A percentile compares a stretch with the other conserved stretches of the same genome.
Conservation (phyloP, 2,888 invertebrate genomes). For the Lasioglossum lativentre region DNA sequence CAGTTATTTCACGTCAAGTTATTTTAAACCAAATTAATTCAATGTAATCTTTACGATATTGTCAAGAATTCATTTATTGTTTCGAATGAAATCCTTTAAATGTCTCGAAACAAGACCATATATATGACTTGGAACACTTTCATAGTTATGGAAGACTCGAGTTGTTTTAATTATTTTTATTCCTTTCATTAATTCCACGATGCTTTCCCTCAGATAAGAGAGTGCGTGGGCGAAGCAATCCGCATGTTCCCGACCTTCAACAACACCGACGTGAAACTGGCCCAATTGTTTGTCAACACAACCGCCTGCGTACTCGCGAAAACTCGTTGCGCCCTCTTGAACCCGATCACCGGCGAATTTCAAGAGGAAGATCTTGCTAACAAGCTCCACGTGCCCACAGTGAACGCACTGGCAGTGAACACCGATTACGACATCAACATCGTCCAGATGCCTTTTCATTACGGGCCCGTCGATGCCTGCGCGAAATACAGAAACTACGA, state of each 20-base stretch:
- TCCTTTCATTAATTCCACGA: neutral
- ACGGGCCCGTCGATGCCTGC: slow-evolving; percentile 75
- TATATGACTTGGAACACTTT: too few species aligned
- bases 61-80: too few species aligned
- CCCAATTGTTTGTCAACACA: slow-evolving; percentile 86
- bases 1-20: too few species aligned
- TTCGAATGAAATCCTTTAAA: too few species aligned
- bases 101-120: too few species aligned
- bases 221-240: slow-evolving; percentile 76
- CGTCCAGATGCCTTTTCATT: slow-evolving; percentile 77
- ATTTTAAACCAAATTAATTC: too few species aligned
- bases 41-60: too few species aligned
- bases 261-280: slow-evolving; percentile 70
- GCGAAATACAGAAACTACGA: slow-evolving; percentile 77
- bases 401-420: slow-evolving; percentile 80
- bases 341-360: slow-evolving; percentile 88
- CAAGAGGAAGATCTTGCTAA: slow-evolving; percentile 85
- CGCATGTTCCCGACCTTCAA: slow-evolving; percentile 66
- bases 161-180: too few species aligned
- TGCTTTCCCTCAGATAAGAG: slow-evolving; percentile 69
- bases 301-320: slow-evolving; percentile 89
- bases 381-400: slow-evolving; percentile 71
- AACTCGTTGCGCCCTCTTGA: slow-evolving; percentile 87
- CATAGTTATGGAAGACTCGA: too few species aligned
- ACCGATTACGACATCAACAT: slow-evolving; percentile 81